phyloP scores from a whole-genome alignment of 2,797 vertebrate species.

The Argentina silus region DNA sequence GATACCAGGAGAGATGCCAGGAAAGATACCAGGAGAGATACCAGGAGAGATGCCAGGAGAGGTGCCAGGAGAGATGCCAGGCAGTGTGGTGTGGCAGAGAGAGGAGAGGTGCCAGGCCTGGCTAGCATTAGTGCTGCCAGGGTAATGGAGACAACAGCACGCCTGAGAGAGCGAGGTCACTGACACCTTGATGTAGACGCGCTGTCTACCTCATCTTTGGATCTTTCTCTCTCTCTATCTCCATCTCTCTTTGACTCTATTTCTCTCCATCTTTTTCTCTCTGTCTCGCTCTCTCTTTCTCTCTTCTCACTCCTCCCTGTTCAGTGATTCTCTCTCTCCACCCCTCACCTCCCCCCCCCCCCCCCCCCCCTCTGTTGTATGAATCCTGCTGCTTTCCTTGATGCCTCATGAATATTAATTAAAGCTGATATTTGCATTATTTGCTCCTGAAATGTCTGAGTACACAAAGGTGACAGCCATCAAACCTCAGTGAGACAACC shows the following conservation, averaged over 20 bases:
- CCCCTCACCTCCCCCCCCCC: too few species aligned
- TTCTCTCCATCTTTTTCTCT: background rate
- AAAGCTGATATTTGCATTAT: conserved; percentile 47
- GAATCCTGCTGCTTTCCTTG: conserved; percentile 27
- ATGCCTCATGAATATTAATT: conserved; percentile 49
- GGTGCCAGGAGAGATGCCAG: too few species aligned
- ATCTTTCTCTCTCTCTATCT: background rate
- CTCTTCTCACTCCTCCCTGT: background rate
- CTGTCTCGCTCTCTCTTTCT: background rate
- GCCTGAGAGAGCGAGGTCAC: too few species aligned
- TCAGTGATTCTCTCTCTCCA: background rate
- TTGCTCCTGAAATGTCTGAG: conserved; percentile 26
- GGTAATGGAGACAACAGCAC: too few species aligned
- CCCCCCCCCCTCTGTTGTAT: conserved; percentile 9
- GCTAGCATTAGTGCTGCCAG: background rate
- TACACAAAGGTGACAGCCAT: conserved; percentile 20
- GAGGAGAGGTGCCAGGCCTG: background rate
- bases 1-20: too few species aligned
- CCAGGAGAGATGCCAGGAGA: too few species aligned
- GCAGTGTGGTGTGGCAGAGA: too few species aligned
- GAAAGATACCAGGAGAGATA: too few species aligned
- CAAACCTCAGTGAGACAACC: background rate
- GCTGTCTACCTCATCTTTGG: too few species aligned
- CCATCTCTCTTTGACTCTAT: background rate
- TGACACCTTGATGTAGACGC: too few species aligned